Evolutionary conservation across 2,888 invertebrate genomes (phyloP).

Genomic region (Neria commutata): DNA sequence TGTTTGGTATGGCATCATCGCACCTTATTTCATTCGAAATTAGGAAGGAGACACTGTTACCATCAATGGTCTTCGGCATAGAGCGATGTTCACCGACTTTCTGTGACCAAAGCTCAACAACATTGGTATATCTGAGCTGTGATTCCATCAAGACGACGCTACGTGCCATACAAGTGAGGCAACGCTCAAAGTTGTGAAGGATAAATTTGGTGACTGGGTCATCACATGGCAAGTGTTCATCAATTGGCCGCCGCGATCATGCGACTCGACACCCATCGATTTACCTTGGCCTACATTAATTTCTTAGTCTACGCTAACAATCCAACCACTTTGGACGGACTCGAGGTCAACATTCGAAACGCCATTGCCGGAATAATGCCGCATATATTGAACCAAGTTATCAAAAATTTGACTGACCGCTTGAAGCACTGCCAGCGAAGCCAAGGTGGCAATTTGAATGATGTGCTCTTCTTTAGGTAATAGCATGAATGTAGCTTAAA

Average conservation of each 20-base stretch:
- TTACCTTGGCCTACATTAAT: background rate
- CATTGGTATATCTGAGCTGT: background rate
- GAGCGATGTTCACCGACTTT: background rate
- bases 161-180: background rate
- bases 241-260: background rate
- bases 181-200: background rate
- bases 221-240: constrained; percentile 2
- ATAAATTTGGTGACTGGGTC: background rate
- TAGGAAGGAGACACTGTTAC: background rate
- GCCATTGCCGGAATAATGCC: background rate
- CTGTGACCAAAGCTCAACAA: background rate
- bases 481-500: background rate
- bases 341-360: background rate
- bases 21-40: constrained; percentile 7
- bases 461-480: background rate
- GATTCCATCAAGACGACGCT: background rate
- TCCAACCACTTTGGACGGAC: background rate
- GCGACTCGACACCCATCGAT: background rate
- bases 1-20: constrained; percentile 1
- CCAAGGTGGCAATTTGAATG: background rate
- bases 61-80: background rate
- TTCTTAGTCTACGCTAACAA: constrained; percentile 1
- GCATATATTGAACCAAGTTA: constrained; percentile 3
- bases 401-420: constrained; percentile 15
- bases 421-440: constrained; percentile 13